A percentile compares a stretch with the other conserved stretches of the same genome.
phyloP scores from a whole-genome alignment of 2,113 vertebrate genomes.

The Rostratula benghalensis region DNA sequence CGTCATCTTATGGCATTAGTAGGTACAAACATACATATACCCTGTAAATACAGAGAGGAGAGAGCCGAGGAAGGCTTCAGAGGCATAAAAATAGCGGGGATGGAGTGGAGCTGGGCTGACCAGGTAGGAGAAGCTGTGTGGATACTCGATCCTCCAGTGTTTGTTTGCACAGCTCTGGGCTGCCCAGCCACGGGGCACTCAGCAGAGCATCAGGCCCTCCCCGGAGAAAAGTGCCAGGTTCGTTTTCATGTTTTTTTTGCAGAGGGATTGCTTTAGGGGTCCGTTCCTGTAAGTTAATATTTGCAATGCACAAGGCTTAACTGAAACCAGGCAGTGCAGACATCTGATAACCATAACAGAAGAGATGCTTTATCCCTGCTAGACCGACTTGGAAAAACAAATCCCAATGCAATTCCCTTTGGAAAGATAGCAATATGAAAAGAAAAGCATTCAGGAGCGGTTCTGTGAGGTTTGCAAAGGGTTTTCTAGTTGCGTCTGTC shows the following conservation, averaged over 20 bases:
- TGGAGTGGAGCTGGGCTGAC: neutral
- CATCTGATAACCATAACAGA: conserved; percentile 59
- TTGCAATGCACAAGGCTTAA: conserved; percentile 29
- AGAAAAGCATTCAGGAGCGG: neutral
- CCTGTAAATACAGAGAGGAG: neutral
- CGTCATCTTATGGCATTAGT: accelerated
- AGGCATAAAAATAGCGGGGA: neutral
- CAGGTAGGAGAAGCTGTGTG: neutral
- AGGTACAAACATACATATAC: neutral
- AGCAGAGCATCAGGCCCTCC: conserved; percentile 74
- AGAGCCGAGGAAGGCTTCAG: neutral
- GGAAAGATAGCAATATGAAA: neutral
- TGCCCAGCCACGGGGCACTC: conserved; percentile 67
- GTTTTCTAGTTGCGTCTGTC: neutral
- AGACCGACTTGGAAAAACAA: conserved; percentile 45
- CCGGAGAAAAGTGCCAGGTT: conserved; percentile 79
- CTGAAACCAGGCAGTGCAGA: conserved; percentile 36
- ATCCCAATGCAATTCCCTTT: neutral
- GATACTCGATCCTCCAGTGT: conserved; percentile 14
- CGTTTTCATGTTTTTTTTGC: conserved; percentile 81
- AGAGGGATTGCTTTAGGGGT: conserved; percentile 80
- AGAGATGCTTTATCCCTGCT: neutral
- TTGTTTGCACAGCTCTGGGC: conserved; percentile 57
- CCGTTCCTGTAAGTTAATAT: conserved; percentile 84
- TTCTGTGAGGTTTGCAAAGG: neutral